phyloP scores from a whole-genome alignment of 2,113 vertebrate genomes.

The Rutilus rutilus region DNA sequence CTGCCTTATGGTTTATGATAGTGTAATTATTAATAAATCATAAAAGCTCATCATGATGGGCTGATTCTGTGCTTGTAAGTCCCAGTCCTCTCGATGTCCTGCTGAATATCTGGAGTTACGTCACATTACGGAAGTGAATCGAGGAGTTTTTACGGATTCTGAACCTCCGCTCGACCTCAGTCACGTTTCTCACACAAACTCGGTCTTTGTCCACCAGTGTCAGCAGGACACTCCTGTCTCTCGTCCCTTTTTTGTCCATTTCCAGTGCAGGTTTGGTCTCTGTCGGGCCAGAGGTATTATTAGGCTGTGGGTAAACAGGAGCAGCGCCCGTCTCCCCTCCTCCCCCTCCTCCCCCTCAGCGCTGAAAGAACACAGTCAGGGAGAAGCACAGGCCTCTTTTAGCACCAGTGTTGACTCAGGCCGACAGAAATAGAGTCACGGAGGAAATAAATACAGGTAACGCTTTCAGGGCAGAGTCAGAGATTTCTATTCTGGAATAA shows the following conservation, averaged over 20 bases:
- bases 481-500: constrained; percentile 8
- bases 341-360: constrained; percentile 1
- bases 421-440: constrained; percentile 21
- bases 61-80: neutral
- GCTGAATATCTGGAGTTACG: neutral
- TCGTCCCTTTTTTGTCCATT: neutral
- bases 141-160: neutral
- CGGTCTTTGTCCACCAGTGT: neutral
- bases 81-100: neutral
- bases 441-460: constrained; percentile 37
- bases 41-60: neutral
- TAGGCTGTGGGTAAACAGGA: constrained; percentile 20
- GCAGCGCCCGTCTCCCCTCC: neutral
- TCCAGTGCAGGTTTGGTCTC: neutral
- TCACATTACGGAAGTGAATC: neutral
- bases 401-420: constrained; percentile 12
- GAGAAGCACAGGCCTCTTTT: neutral
- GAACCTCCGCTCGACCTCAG: neutral
- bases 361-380: constrained; percentile 28
- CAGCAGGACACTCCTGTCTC: neutral
- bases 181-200: neutral
- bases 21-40: neutral
- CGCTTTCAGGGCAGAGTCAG: constrained; percentile 11
- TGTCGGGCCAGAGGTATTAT: constrained; percentile 1
- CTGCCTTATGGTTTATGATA: neutral